Percentiles rank a stretch among this genome's conserved stretches.
phyloP scores from a whole-genome alignment of 2,888 invertebrate genomes.

The Halictus ligatus region DNA sequence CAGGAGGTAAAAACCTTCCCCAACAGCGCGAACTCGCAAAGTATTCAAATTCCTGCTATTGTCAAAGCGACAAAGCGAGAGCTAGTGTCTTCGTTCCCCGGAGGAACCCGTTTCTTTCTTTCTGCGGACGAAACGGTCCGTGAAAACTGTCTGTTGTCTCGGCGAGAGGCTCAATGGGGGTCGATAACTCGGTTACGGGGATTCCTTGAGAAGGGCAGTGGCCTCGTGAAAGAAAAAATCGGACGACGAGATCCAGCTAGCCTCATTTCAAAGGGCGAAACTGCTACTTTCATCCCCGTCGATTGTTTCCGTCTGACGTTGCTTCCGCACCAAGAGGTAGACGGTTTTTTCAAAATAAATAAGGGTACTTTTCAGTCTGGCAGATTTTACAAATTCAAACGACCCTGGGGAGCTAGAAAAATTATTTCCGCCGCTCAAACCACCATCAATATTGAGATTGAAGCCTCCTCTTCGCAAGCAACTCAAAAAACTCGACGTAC shows the following conservation, averaged over 20 bases:
- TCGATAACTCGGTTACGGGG: background rate
- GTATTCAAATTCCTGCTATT: slow-evolving; percentile 1
- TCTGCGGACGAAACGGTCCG: background rate
- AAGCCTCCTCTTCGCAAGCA: too few relatives aligned
- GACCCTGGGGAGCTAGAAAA: too few relatives aligned
- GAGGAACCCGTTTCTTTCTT: background rate
- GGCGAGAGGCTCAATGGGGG: background rate
- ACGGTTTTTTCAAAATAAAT: too few relatives aligned
- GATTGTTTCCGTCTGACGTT: background rate
- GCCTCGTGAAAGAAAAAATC: background rate
- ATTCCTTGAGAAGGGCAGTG: background rate
- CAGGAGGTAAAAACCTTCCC: background rate
- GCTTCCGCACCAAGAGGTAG: too few relatives aligned
- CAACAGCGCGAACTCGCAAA: background rate
- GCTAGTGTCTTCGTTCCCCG: background rate
- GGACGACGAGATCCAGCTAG: background rate
- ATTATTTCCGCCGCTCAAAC: too few relatives aligned
- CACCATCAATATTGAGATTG: too few relatives aligned
- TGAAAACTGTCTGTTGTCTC: slow-evolving; percentile 1
- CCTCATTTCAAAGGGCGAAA: background rate
- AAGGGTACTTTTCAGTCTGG: too few relatives aligned
- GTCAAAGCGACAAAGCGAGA: background rate
- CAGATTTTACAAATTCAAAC: too few relatives aligned
- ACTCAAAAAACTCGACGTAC: too few relatives aligned
- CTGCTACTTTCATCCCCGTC: background rate